phyloP scores from a whole-genome alignment of 1,140 invertebrate species.

The Grapholita molesta region DNA sequence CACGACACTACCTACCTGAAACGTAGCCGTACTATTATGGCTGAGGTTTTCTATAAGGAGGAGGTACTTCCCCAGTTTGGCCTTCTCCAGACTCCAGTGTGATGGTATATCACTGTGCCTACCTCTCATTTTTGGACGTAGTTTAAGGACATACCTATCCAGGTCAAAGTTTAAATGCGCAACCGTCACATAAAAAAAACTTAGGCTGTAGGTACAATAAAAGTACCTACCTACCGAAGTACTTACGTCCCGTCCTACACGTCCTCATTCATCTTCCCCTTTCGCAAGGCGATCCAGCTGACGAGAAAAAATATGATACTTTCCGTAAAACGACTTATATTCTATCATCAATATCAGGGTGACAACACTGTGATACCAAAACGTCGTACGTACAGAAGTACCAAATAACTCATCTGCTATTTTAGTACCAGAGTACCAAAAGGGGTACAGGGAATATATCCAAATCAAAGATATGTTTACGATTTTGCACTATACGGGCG shows the following conservation, averaged over 20 bases:
- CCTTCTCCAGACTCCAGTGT: too few relatives aligned
- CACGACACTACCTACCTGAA: too few relatives aligned
- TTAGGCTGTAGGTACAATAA: too few relatives aligned
- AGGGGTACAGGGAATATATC: not conserved
- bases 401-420: not conserved
- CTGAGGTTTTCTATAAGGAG: too few relatives aligned
- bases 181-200: too few relatives aligned
- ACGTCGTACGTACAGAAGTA: not conserved
- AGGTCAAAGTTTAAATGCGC: too few relatives aligned
- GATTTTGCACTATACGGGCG: not conserved
- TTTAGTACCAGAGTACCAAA: not conserved
- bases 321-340: not conserved
- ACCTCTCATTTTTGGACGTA: too few relatives aligned
- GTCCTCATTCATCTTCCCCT: not conserved
- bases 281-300: not conserved
- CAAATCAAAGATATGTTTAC: not conserved
- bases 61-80: too few relatives aligned
- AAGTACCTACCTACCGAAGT: not conserved
- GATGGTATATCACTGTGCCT: too few relatives aligned
- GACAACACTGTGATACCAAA: not conserved
- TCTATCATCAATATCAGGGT: not conserved
- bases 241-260: not conserved
- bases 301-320: not conserved
- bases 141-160: too few relatives aligned
- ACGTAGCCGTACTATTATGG: too few relatives aligned